These are phyloP conservation scores for Hirtodrosophila cameraria DNA, from an alignment of 2,888 invertebrate species.

Conservation along the genomic window DNA sequence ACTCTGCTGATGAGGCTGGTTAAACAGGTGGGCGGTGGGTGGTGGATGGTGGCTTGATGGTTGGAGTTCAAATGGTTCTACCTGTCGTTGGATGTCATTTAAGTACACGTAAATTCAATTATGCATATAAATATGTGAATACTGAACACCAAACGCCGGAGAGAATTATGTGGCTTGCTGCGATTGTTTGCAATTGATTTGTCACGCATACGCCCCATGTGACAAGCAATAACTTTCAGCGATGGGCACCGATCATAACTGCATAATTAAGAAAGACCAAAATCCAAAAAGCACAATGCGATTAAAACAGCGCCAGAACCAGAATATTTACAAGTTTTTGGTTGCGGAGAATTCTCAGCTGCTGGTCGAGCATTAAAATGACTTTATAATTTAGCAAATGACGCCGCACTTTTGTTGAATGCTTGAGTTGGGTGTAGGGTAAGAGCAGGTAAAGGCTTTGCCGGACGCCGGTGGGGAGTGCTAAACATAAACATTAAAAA, in stretches of 20 bases:
- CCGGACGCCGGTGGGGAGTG: slow-evolving; percentile 9
- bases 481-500: slow-evolving; percentile 78
- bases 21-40: slow-evolving; percentile 6
- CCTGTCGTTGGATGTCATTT: slow-evolving; percentile 17
- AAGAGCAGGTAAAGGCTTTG: not conserved
- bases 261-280: not conserved
- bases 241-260: not conserved
- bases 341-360: slow-evolving; percentile 4
- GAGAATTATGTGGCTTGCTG: not conserved
- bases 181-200: slow-evolving; percentile 48
- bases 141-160: not conserved
- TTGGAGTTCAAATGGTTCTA: too few species aligned
- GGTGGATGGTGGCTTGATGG: not conserved
- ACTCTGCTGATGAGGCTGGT: slow-evolving; percentile 60
- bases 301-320: slow-evolving; percentile 28
- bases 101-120: slow-evolving; percentile 8
- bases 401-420: slow-evolving; percentile 47
- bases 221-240: slow-evolving; percentile 11
- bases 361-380: slow-evolving; percentile 45
- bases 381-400: slow-evolving; percentile 74
- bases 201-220: slow-evolving; percentile 41
- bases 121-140: not conserved
- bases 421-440: not conserved
- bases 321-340: not conserved
- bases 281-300: slow-evolving; percentile 5